Evolutionary conservation across 2,888 invertebrate genomes (phyloP), one percentile per base, ranked within the genome.

Genomic region (Athalia circularis): DNA sequence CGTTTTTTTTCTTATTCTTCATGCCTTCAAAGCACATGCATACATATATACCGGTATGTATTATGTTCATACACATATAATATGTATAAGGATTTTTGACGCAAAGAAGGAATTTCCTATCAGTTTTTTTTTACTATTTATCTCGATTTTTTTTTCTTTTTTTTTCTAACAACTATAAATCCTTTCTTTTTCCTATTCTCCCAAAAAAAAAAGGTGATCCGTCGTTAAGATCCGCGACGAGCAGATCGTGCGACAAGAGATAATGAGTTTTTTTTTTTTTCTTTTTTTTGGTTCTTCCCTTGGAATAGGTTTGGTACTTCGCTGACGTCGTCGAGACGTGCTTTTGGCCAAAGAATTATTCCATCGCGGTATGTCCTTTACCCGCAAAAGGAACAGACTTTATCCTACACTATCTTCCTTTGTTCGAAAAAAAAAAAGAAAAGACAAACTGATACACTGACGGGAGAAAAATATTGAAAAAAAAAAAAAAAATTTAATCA

Each of bases 161-260:
- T 29, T 29, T 29, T 29, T 29, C 2, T 29, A 0, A 29, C 29
- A 29, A 29, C 47, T 57, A 45, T 59, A 72, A 72, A 72, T 72
- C 72, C 72, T 72, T 70, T 57, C 59, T 43, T 72, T 72, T 59
- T 29, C 45, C 54, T 54, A 47, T 72, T 47, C 72, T 61, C 52
- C 57, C 72, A 57, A 62, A n/a, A 15, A 62, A 15, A 29, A 8
- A 4, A 75, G 62, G n/a, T n/a, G 75, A 75, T 75, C 64, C 75
- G 62, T 50, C 75, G 75, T 75, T 75, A 75, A 75, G 75, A 75
- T 75, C 62, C 75, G 29, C 29, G 29, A 29, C 29, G 8, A 48
- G 45, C 75, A 50, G 72, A 75, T 75, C 59, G 48, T 57, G 75
- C 75, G 64, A 75, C 75, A 64, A 75, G 75, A 62, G 75, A 75